Evolutionary conservation across 2,888 invertebrate species (phyloP).

Genomic region (Caenorhabditis sp.): DNA sequence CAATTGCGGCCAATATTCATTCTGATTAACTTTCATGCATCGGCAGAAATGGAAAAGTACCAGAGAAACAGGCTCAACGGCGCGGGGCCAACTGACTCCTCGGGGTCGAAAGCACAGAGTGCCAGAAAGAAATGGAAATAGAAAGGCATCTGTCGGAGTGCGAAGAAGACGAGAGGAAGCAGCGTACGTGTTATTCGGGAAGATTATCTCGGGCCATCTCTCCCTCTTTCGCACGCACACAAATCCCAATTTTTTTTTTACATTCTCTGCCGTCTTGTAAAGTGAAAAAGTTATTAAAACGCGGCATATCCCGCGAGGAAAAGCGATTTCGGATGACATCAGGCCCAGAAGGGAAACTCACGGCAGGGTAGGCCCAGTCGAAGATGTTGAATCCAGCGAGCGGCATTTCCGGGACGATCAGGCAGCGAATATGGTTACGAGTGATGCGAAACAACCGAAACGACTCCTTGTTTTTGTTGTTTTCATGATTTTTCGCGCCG

Average conservation of each 20-base stretch:
- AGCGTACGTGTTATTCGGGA: slow-evolving; percentile 47
- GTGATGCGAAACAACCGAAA: too few relatives aligned
- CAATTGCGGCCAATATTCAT: too few relatives aligned
- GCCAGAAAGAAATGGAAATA: slow-evolving; percentile 3
- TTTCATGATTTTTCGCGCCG: too few relatives aligned
- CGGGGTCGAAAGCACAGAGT: not conserved
- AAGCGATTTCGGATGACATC: too few relatives aligned
- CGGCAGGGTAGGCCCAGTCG: slow-evolving; percentile 18
- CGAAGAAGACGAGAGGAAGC: slow-evolving; percentile 11
- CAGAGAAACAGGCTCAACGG: not conserved
- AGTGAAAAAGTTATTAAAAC: not conserved
- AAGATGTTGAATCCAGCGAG: slow-evolving; percentile 26
- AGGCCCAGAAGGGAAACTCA: slow-evolving; percentile 2
- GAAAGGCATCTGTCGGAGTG: slow-evolving; percentile 19
- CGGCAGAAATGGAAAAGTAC: too few relatives aligned
- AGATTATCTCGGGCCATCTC: slow-evolving; percentile 17
- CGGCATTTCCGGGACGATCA: too few relatives aligned
- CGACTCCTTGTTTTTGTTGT: too few relatives aligned
- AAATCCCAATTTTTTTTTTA: slow-evolving; percentile 9
- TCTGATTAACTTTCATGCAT: too few relatives aligned
- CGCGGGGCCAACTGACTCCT: not conserved
- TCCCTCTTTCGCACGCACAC: slow-evolving; percentile 37
- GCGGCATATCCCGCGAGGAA: too few relatives aligned
- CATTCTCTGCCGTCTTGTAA: not conserved
- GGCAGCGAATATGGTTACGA: too few relatives aligned